Evolutionary conservation across 2,113 vertebrate genomes (phyloP).

Genomic region (Panthera leo): DNA sequence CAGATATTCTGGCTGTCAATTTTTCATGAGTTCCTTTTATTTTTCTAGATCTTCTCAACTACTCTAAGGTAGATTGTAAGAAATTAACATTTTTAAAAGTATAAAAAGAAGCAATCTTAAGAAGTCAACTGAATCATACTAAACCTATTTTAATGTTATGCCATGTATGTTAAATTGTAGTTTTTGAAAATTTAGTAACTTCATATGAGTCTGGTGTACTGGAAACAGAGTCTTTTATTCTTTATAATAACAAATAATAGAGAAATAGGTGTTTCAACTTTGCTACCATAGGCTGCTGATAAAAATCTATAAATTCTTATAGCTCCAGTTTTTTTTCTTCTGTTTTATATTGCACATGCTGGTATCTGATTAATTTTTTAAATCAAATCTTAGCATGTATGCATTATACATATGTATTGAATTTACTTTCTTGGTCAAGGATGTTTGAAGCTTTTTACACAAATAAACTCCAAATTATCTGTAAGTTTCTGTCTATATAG

Average conservation of each 20-base stretch:
- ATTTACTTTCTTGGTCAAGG: slow-evolving; percentile 43
- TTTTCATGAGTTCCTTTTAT: slow-evolving; percentile 56
- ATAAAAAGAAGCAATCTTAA: neutral
- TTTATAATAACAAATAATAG: slow-evolving; percentile 23
- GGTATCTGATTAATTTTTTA: slow-evolving; percentile 7
- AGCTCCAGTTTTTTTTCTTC: slow-evolving; percentile 16
- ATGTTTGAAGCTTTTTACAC: slow-evolving; percentile 49
- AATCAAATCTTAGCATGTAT: slow-evolving; percentile 16
- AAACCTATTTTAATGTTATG: slow-evolving; percentile 29
- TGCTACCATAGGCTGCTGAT: neutral
- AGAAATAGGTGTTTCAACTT: neutral
- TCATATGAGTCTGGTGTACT: slow-evolving; percentile 17
- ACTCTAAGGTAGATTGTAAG: neutral
- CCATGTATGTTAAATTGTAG: neutral
- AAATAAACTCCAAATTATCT: slow-evolving; percentile 6
- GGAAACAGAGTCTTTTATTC: slow-evolving; percentile 18
- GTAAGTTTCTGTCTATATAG: neutral
- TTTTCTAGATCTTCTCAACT: slow-evolving; percentile 34
- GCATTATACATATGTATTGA: neutral
- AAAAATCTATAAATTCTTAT: neutral
- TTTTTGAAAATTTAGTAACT: slow-evolving; percentile 14
- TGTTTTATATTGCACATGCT: neutral
- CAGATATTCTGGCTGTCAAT: neutral
- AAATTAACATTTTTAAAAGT: neutral
- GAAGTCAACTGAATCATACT: slow-evolving; percentile 17